Evolutionary conservation across 2,113 vertebrate species (phyloP), one percentile per base, ranked within the genome.

Genomic region (Hippocampus zosterae): DNA sequence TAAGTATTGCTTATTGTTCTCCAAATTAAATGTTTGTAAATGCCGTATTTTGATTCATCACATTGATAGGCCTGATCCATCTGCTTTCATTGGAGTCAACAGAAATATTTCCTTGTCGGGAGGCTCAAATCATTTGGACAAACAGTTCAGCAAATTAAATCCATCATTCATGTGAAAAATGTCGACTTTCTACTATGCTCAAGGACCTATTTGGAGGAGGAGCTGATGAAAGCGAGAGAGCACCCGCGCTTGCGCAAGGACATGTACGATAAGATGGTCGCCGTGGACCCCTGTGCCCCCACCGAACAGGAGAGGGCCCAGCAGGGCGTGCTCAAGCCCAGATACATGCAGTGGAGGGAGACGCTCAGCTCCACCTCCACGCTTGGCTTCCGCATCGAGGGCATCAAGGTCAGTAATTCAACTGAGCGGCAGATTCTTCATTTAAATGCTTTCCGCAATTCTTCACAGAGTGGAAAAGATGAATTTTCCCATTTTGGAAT

Each of bases 311-410:
- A 97, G 77, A 92, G 87, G 0, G 84, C 85, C 6, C 93, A 93
- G 87, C 88, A 91, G 25, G 94, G 92, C 0, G 76, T 96, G 59
- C 90, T 95, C 63, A 97, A 97, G 77, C 94, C 95, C 2, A 91
- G 95, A 70, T 96, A 96, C 88, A 97, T 97, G 95, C 95, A 96
- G 81, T 96, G 95, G 95, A 87, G 95, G 63, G 95, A 97, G 85
- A 94, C 94, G 0, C 87, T 95, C 59, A 97, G 95, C 86, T 97
- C 95, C 1, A 96, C 94, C 0, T 92, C 94, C 61, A 94, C 93
- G 0, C 75, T 96, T 15, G 95, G 95, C 67, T 97, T 97, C 88
- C 93, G 95, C 59, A 95, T 96, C 0, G 95, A 96, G 74, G 95
- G 95, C 79, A 92, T 96, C 80, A 96, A 93, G 95, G 95, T 97